Evolutionary conservation across 2,797 vertebrate species (phyloP).

Genomic region (Enteromius unitaeniatus): DNA sequence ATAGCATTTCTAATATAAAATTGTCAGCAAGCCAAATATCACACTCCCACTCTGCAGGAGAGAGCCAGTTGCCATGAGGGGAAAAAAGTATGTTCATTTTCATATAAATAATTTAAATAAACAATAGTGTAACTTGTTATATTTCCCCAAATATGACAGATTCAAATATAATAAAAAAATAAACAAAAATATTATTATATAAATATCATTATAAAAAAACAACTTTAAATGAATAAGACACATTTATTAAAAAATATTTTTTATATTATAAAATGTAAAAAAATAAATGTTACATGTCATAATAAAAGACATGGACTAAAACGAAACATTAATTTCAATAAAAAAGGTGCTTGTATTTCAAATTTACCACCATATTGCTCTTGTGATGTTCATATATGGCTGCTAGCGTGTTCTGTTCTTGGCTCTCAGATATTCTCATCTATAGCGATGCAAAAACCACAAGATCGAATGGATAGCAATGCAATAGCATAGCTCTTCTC

Average conservation of each 20-base stretch:
- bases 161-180: not conserved
- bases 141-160: not conserved
- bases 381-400: not conserved
- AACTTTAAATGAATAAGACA: not conserved
- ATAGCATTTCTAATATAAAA: not conserved
- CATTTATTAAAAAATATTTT: not conserved
- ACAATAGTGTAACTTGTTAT: not conserved
- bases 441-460: not conserved
- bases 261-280: not conserved
- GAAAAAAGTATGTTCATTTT: not conserved
- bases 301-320: not conserved
- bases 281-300: not conserved
- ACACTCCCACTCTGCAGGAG: not conserved
- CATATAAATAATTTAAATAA: not conserved
- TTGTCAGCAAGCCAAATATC: not conserved
- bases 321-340: not conserved
- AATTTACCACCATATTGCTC: not conserved
- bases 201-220: not conserved
- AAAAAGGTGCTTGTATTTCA: not conserved
- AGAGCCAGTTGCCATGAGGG: not conserved
- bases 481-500: not conserved
- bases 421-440: not conserved
- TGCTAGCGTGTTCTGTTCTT: not conserved
- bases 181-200: not conserved
- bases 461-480: not conserved